phyloP scores from a whole-genome alignment of 2,888 invertebrate species.

The Eudasyphora cyanicolor region DNA sequence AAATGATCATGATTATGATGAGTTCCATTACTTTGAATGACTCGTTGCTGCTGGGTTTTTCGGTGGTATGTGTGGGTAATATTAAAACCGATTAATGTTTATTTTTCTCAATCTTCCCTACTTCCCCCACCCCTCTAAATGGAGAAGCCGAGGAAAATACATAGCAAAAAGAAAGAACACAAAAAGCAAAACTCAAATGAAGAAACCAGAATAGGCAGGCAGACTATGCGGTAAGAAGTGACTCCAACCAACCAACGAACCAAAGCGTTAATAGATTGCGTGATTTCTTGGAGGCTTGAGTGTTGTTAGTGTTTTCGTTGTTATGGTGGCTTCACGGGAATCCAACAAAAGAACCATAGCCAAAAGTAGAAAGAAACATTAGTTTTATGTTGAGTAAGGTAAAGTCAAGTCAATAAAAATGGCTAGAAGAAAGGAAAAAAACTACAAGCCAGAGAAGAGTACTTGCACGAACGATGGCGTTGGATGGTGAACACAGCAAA shows the following conservation, averaged over 20 bases:
- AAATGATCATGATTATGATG: slow-evolving; percentile 43
- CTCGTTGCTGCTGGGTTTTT: neutral
- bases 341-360: slow-evolving; percentile 5
- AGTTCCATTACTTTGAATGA: slow-evolving; percentile 7
- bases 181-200: neutral
- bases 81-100: slow-evolving; percentile 37
- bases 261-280: slow-evolving; percentile 52
- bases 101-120: slow-evolving; percentile 33
- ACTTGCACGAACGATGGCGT: no score
- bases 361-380: slow-evolving; percentile 35
- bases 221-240: neutral
- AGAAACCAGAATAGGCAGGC: slow-evolving; percentile 1
- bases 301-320: no score
- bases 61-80: slow-evolving; percentile 4
- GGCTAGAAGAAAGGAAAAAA: slow-evolving; percentile 45
- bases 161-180: neutral
- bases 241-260: neutral
- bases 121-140: neutral
- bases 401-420: slow-evolving; percentile 56
- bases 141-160: neutral
- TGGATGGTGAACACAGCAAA: slow-evolving; percentile 2
- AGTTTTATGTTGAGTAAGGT: slow-evolving; percentile 53
- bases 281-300: slow-evolving; percentile 45
- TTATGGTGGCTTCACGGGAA: slow-evolving; percentile 21
- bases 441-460: neutral